Base-by-base conservation (phyloP, 2,113 vertebrate species). In the Oenanthe oenanthe region DNA sequence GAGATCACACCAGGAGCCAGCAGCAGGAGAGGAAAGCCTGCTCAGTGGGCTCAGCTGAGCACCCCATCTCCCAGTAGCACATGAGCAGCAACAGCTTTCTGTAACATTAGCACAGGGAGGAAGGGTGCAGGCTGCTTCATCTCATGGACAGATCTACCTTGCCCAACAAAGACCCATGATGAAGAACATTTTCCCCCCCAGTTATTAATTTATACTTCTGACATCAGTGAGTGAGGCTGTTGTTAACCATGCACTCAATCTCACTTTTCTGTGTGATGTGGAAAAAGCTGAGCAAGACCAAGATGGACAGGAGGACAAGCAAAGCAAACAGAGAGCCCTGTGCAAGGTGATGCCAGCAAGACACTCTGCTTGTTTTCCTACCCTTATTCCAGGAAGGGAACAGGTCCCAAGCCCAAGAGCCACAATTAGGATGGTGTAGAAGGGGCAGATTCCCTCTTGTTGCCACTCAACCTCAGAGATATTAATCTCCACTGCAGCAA, bases 371-470 rank as follows among this genome's bases (percentile, higher is more conserved):
- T 60, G 47, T 61, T 81, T 48, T 19, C 56, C 45, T 65, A 8
- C 13, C 21, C 21, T 61, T 4, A 17, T 12, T 31, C 42, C 28
- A 74, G 28, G 36, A 71, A 58, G 18, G 25, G 14, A 82, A 26
- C 34, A 40, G 0, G 0, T 12, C 11, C 47, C 43, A 28, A 26
- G 15, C 22, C 43, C n/a, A 51, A 70, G 0, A 28, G 24, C 18
- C 54, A 60, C 29, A 21, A 26, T 19, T 6, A 24, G 10, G 9
- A 10, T 14, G 22, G 51, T 34, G 34, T 3, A 74, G 70, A 38
- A 36, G 11, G 14, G 26, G 19, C 12, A 74, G 62, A 81, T 53
- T 67, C n/a, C 36, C 6, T 87, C 48, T 74, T 67, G 28, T 21
- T 78, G 24, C 29, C 45, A 20, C 17, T 77, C 31, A 62, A 5